Base-by-base conservation (phyloP, 2,113 vertebrate species). In the Uropsilus gracilis region DNA sequence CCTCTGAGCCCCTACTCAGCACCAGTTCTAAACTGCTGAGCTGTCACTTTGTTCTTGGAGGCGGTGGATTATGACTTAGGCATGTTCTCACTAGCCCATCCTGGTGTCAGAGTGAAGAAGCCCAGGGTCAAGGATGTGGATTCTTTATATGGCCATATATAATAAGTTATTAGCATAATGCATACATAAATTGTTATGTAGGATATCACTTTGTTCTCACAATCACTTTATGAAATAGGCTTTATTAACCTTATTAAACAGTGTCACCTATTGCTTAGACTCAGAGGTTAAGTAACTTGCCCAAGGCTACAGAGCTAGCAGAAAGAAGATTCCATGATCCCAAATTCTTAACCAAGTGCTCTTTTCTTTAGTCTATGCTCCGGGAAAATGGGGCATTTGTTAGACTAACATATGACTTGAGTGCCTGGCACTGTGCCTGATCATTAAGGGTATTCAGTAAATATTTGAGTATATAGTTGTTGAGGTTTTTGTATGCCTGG, bases 391-490 rank as follows among this genome's bases (percentile, higher is more conserved):
- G 82, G 50, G 34, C 16, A 72, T 14, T 92, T 30, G 53, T 9
- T 68, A 68, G 48, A 18, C 20, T 71, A 92, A 34, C 46, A 64
- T 17, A 39, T 68, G 66, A 22, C 42, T 50, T 77, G n/a, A 90
- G 81, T 44, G 2, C 32, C 78, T 68, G 76, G 42, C 61, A 72
- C 39, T 76, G 24, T 64, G 48, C 55, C 55, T 92, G 55, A 64
- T 30, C 57, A 46, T 61, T 78, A 78, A 76, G 73, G 77, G 3
- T 18, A 69, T 57, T 84, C 59, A 57, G 37, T 87, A 94, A 68
- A 78, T 76, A 93, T 73, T 50, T 72, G 20, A 92, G 34, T 83
- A 39, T n/a, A 42, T 34, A 55, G 69, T 86, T 86, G 82, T 26
- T 63, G 77, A 90, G 44, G 32, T 17, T 87, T 87, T 82, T 73